A percentile compares a stretch with the other conserved stretches of the same genome.
Evolutionary conservation across 1,140 invertebrate species (phyloP).

Genomic region (Drosophila tani): DNA sequence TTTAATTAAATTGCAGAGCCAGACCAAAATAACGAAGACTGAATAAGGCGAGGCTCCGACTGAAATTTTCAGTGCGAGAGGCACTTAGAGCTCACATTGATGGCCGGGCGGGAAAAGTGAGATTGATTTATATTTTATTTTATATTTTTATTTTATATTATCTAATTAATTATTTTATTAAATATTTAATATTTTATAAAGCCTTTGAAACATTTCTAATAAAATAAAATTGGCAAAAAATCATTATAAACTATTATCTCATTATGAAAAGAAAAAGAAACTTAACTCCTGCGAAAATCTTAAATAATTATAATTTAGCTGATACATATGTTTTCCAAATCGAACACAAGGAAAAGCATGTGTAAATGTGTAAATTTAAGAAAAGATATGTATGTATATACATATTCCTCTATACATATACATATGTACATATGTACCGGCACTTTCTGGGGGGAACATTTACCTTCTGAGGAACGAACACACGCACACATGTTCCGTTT

Average conservation of each 20-base stretch:
- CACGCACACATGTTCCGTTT: conserved; percentile 47
- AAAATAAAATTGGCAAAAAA: too few species aligned
- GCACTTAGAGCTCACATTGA: not conserved
- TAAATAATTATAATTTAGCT: too few species aligned
- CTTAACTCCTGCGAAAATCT: too few species aligned
- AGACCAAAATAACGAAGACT: conserved; percentile 12
- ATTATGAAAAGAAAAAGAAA: too few species aligned
- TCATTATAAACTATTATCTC: too few species aligned
- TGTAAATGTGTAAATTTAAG: conserved; percentile 1
- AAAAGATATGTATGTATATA: not conserved
- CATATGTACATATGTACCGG: too few species aligned
- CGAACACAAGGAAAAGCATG: not conserved
- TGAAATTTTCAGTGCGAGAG: not conserved
- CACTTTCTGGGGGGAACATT: conserved; percentile 30
- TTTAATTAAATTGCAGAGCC: conserved; percentile 47
- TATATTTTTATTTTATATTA: too few species aligned
- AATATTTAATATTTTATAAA: too few species aligned
- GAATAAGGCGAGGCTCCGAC: not conserved
- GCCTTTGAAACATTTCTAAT: too few species aligned
- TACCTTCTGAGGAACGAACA: conserved; percentile 34
- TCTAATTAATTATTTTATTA: too few species aligned
- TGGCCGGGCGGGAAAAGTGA: not conserved
- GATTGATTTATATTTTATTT: not conserved
- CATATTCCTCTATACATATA: not conserved
- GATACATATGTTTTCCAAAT: not conserved